A percentile compares a stretch with the other conserved stretches of the same genome.
Evolutionary conservation across 35 echinoderm and acorn worm species (phyloP).

Genomic region (Heliocidaris tuberculata): DNA sequence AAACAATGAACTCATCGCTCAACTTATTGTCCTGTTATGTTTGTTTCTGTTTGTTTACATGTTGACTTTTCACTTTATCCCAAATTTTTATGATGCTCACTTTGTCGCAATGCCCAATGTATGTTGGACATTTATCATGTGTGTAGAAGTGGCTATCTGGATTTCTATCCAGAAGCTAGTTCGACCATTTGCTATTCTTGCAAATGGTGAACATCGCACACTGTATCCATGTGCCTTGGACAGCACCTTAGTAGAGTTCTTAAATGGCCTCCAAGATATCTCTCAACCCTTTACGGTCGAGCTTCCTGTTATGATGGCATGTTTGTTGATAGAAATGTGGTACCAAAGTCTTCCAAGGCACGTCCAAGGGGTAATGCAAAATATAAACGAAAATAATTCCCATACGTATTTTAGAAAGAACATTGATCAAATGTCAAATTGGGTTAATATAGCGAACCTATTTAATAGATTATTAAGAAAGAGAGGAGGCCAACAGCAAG

Average conservation of each 20-base stretch:
- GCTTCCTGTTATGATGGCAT: not conserved
- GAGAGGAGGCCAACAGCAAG: not conserved
- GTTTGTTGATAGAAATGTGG: not conserved
- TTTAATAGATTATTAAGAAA: not conserved
- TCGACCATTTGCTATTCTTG: not conserved
- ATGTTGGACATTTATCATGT: not conserved
- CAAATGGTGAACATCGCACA: not conserved
- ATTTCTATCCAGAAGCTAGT: not conserved
- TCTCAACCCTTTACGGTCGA: not conserved
- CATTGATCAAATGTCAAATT: not conserved
- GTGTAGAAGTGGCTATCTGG: not conserved
- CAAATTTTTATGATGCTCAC: not conserved
- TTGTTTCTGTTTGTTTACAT: not conserved
- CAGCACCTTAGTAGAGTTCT: not conserved
- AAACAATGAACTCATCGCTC: not conserved
- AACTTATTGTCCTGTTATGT: not conserved
- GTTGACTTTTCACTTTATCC: not conserved
- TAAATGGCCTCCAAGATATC: not conserved
- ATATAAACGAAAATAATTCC: not conserved
- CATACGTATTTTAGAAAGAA: not conserved
- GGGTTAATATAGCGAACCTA: not conserved
- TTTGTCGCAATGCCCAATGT: not conserved
- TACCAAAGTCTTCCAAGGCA: not conserved
- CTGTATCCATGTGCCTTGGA: not conserved
- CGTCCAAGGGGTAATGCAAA: not conserved